Evolutionary conservation across 2,113 vertebrate species (phyloP), one percentile per base, ranked within the genome.

Genomic region (Taxidea taxus): DNA sequence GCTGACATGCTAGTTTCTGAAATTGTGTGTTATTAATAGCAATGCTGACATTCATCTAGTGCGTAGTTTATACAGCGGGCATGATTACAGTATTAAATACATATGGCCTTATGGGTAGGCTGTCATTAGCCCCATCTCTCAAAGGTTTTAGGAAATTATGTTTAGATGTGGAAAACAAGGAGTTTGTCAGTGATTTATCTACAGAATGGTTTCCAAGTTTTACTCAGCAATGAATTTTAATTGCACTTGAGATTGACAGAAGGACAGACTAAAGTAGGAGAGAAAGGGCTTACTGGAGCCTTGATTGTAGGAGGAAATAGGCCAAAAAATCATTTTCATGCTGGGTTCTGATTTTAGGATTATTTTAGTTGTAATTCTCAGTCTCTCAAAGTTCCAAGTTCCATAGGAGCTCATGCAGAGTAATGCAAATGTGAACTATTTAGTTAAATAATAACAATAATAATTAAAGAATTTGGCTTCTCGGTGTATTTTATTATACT

Each of bases 281-380:
- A 49, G 9, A 91, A 87, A 90, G 83, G 6, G 27, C 21, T 94
- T 91, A 51, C 2, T 68, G 21, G 31, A 51, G 39, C 8, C 58
- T 95, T 93, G 49, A 80, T 87, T 90, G 95, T 86, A 51, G 64
- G 23, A 75, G 37, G 78, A 92, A 82, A 54, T 47, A 70, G 20
- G 54, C 25, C 56, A 14, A 70, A 51, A 64, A 44, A 15, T 51
- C 31, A 95, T 84, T 95, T 90, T 56, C 87, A 92, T 51, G n/a
- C 47, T 49, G 62, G 11, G 0, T 56, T 92, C 85, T 95, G 42
- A 95, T 56, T 21, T 95, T 34, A 87, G 23, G 21, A 42, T 92
- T 70, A 47, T 68, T 92, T 95, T 66, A 49, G 8, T 27, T 68
- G 13, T 64, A 77, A 84, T 49, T 96, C 29, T 72, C 42, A 87